Evolutionary conservation across 2,888 invertebrate genomes (phyloP), one percentile per base, ranked within the genome.

Genomic region (Heliothis peltigera): DNA sequence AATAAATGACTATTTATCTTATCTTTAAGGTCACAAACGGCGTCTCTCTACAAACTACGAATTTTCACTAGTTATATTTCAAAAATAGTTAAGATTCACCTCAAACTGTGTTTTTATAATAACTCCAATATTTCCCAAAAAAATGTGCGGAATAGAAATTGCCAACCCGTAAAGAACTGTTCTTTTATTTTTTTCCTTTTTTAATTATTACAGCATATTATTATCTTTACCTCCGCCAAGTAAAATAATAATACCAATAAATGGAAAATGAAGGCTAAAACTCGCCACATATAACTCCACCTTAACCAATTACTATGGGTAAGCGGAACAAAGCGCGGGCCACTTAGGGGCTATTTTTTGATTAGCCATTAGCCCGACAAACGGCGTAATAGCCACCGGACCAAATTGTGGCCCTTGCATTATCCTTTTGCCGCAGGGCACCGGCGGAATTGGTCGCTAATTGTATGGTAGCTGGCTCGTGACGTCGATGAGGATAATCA

Each of bases 281-380:
- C 43, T 42, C 4, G 25, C 28, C 1, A 12, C 73, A 81, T 83
- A 32, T 75, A 77, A 74, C 32, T 57, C 52, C 8, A 44, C 12
- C 53, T n/a, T 57, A 55, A 60, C 49, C 54, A 74, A 72, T 75
- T 70, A 77, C 64, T 69, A 68, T 70, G 76, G 53, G 51, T 43
- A 71, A 53, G 58, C 68, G 75, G 69, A 82, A 82, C 84, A 82
- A 84, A 84, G 78, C 73, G 48, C 44, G 43, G 55, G 42, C 73
- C 73, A 79, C 71, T 83, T 77, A 83, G 73, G 68, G 69, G 72
- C 68, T 73, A 79, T 81, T 83, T 84, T 79, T 80, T 81, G 81
- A 78, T 79, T 64, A 78, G 54, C 78, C 78, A 84, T 82, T 84
- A 79, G 67, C 80, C 64, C 66, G 55, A 76, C 72, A 80, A 84